These are phyloP conservation scores for Ectobius pallidus DNA, from an alignment of 2,888 invertebrate genomes.

Conservation along the genomic window DNA sequence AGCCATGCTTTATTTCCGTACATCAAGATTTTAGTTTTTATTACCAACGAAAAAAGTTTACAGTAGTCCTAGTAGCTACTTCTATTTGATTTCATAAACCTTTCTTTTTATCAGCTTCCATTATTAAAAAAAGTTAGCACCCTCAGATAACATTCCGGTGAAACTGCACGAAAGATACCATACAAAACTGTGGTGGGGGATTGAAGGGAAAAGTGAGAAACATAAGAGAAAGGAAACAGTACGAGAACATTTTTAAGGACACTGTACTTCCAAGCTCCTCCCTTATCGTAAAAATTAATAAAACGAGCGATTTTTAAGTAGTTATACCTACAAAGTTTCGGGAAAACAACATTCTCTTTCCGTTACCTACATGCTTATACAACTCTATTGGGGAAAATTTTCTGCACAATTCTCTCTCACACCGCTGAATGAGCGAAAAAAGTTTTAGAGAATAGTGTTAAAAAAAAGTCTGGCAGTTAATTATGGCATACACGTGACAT, in stretches of 20 bases:
- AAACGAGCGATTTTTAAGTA: slow-evolving; percentile 10
- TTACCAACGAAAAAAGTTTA: no score
- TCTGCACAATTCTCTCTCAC: neutral
- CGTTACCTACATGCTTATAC: neutral
- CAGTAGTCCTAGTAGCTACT: slow-evolving; percentile 50
- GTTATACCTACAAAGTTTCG: neutral
- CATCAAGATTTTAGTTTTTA: no score
- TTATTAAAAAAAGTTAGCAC: slow-evolving; percentile 52
- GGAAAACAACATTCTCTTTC: neutral
- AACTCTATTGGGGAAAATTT: slow-evolving; percentile 1
- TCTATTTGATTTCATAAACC: slow-evolving; percentile 52
- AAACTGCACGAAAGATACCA: neutral
- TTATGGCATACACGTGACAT: slow-evolving; percentile 18
- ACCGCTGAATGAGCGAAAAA: neutral
- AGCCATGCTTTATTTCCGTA: no score
- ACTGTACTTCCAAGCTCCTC: neutral
- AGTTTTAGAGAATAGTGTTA: neutral
- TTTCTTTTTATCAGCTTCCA: slow-evolving; percentile 51
- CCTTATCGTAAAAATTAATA: slow-evolving; percentile 6
- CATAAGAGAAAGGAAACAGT: neutral
- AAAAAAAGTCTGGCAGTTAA: slow-evolving; percentile 7
- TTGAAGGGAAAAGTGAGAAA: neutral
- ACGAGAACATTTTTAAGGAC: neutral
- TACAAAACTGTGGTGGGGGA: neutral
- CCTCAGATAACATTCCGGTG: slow-evolving; percentile 32